These are phyloP conservation scores for Bemisia tabaci DNA, from an alignment of 1,140 invertebrate genomes.

Conservation along the genomic window DNA sequence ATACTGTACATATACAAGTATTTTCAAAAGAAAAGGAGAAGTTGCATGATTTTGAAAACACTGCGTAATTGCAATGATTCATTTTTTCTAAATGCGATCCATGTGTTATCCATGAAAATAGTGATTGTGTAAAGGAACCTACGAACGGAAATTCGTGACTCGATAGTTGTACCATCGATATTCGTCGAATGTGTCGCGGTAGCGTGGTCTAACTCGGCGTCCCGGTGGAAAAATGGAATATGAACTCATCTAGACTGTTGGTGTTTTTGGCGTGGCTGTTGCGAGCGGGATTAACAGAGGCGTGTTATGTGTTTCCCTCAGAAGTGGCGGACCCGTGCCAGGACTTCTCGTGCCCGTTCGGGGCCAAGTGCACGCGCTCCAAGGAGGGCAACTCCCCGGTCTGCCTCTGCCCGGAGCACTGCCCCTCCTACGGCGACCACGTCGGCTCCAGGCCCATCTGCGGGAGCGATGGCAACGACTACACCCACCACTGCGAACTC, in stretches of 20 bases:
- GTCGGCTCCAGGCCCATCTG: constrained; percentile 42
- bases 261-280: no score
- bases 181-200: no score
- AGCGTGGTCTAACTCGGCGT: no score
- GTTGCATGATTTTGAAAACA: no score
- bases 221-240: background rate
- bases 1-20: no score
- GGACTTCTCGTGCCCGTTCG: constrained; percentile 11
- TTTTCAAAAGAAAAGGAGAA: no score
- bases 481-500: constrained; percentile 68
- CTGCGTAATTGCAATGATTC: no score
- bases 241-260: background rate
- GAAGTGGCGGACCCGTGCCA: constrained; percentile 12
- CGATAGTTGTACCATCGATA: no score
- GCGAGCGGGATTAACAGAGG: constrained; percentile 7
- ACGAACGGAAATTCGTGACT: no score
- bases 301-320: constrained; percentile 15
- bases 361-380: constrained; percentile 11
- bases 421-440: constrained; percentile 16
- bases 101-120: no score
- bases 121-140: no score
- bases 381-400: constrained; percentile 5
- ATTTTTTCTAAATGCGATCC: no score
- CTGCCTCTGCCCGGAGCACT: constrained; percentile 10
- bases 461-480: constrained; percentile 56